Base-by-base conservation (phyloP, 1,140 invertebrate species). In the Pentalonia nigronervosa region DNA sequence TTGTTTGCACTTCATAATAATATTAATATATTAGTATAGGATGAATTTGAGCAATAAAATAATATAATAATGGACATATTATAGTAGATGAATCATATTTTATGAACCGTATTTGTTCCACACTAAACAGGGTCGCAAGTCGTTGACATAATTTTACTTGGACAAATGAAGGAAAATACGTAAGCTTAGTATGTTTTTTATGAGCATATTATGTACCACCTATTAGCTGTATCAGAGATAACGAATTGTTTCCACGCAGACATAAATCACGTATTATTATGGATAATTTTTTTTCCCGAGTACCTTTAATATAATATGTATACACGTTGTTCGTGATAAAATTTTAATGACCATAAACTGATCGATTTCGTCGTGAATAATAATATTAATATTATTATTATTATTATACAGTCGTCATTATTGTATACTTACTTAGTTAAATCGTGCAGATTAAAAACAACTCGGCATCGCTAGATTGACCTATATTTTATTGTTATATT, bases 401-500 rank as follows among this genome's bases (percentile, higher is more conserved):
- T 67, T 67, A 30, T n/a, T 8, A 8, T 25, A 60, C 60, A n/a
- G 60, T 67, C 60, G 30, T 67, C 30, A 14, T n/a, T 67, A 67
- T 67, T n/a, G 60, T 67, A 3, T n/a, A 67, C 30, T 4, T 67
- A 67, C n/a, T 67, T n/a, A 67, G 30, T 67, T 67, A 67, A 67
- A 67, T 67, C 60, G 60, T 67, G n/a, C n/a, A n/a, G 60, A 67
- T 67, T 67, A 67, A 67, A 67, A 67, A 67, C 60, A 67, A 67
- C 60, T 67, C 60, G n/a, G 60, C 14, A n/a, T n/a, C n/a, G 30
- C 60, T 67, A 67, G 60, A 67, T 67, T 67, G 60, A 67, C 60
- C 60, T 67, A 67, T 67, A 67, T 67, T 67, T n/a, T 67, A 67
- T n/a, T 67, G n/a, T n/a, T 67, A n/a, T n/a, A 67, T 67, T 67